phyloP scores from a whole-genome alignment of 2,113 vertebrate species.

The Syngnathoides biaculeatus region DNA sequence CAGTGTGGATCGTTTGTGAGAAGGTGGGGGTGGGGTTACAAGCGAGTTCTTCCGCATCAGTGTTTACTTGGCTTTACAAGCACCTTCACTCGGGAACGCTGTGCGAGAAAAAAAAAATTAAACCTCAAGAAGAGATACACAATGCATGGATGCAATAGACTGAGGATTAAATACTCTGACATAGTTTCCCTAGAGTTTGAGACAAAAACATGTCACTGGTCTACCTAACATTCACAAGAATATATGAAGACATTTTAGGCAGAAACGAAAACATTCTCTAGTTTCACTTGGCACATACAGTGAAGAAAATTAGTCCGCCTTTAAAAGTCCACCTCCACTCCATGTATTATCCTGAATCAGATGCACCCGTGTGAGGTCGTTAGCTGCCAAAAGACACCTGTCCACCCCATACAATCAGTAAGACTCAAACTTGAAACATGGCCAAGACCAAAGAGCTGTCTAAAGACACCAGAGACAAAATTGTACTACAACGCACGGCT shows the following conservation, averaged over 20 bases:
- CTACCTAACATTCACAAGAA: neutral
- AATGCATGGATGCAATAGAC: conserved; percentile 12
- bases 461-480: too few species aligned
- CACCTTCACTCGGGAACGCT: conserved; percentile 50
- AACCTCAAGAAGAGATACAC: conserved; percentile 37
- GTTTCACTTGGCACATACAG: too few species aligned
- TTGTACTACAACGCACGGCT: too few species aligned
- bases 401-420: too few species aligned
- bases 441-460: too few species aligned
- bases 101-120: conserved; percentile 34
- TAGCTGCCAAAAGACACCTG: too few species aligned
- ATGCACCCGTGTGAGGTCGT: too few species aligned
- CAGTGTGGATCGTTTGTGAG: conserved; percentile 48
- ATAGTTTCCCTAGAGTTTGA: neutral
- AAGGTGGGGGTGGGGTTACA: conserved; percentile 34
- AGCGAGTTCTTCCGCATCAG: conserved; percentile 71
- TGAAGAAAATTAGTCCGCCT: too few species aligned
- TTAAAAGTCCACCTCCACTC: too few species aligned
- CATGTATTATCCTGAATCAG: too few species aligned
- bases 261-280: neutral
- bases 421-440: too few species aligned
- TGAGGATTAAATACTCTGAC: neutral
- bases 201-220: neutral
- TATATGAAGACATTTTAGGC: neutral
- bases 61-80: conserved; percentile 71